phyloP scores from a whole-genome alignment of 2,888 invertebrate genomes.

The Xanthia icteritia region DNA sequence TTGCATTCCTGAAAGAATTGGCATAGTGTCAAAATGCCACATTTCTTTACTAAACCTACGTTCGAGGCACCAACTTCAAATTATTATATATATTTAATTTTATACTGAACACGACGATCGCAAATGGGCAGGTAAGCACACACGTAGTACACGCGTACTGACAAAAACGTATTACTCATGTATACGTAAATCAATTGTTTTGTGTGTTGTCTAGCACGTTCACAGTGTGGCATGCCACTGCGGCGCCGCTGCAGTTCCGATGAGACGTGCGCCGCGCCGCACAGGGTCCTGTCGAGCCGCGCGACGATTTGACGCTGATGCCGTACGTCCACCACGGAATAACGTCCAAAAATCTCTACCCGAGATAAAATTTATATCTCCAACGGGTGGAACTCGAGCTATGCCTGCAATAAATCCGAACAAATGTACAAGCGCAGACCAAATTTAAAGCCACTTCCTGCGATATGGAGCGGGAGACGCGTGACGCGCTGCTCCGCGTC shows the following conservation, averaged over 20 bases:
- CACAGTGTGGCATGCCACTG: no score
- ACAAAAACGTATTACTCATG: not conserved
- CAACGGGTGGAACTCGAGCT: slow-evolving; percentile 2
- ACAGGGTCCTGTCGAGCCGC: not conserved
- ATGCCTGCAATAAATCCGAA: slow-evolving; percentile 15
- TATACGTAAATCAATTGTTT: not conserved
- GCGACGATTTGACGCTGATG: not conserved
- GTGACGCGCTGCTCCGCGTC: no score
- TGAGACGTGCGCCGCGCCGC: no score
- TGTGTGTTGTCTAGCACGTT: not conserved
- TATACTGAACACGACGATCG: not conserved
- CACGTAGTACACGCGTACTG: not conserved
- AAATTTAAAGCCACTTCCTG: slow-evolving; percentile 11
- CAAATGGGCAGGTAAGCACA: not conserved
- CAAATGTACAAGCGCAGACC: slow-evolving; percentile 6
- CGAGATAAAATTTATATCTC: slow-evolving; percentile 12
- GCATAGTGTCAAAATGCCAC: slow-evolving; percentile 40
- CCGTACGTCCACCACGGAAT: not conserved
- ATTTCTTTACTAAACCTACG: not conserved
- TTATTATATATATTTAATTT: not conserved
- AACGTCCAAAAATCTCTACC: slow-evolving; percentile 4
- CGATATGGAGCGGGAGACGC: not conserved
- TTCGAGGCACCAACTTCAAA: not conserved
- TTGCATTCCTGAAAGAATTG: slow-evolving; percentile 33
- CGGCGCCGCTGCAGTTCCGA: not conserved